Evolutionary conservation across 92 coral and sea anemone species (phyloP), one percentile per base, ranked within the genome.

Genomic region (Epizoanthus stellaris): DNA sequence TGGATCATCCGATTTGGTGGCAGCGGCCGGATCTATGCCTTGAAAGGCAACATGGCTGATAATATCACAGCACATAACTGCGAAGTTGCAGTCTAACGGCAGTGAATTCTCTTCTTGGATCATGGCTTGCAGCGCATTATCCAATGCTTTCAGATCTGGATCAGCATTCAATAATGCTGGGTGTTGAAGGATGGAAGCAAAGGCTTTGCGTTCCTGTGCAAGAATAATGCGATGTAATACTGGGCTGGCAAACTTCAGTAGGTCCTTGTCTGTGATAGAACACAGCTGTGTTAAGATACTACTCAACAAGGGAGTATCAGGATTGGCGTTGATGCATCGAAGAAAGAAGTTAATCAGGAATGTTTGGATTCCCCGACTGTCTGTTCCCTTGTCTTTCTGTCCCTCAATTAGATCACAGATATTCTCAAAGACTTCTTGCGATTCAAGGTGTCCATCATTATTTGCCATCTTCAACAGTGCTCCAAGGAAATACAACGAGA

Each of bases 21-120:
- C 61, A 14, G 83, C 73, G 10, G 74, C 15, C 8, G 95, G 70
- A 58, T 87, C 76, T 8, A 94, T 80, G 7, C 91, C 75, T 67
- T 73, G 81, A 64, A 92, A 94, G 13, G 97, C 94, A 64, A 94
- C 92, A 62, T 85, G 88, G 59, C 89, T 89, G 73, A 97, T 94
- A 42, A 95, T 71, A 86, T 97, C 98, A 80, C 98, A 93, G 67
- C 98, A 93, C 84, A 94, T 88, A 19, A 95, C 99, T 21, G 94
- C 89, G 61, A 95, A 89, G 62, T 85, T 89, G 30, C 88, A 86
- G 76, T 97, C 96, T 15, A 93, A 73, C 47, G 92, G 91, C 43
- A 80, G 82, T 23, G 60, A 39, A 53, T 76, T 67, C 39, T 79
- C 77, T 14, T 14, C 83, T 23, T 6, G 42, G 13, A 21, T 23